Conservation (phyloP, 2,113 vertebrate species). For the Alethe diademata region DNA sequence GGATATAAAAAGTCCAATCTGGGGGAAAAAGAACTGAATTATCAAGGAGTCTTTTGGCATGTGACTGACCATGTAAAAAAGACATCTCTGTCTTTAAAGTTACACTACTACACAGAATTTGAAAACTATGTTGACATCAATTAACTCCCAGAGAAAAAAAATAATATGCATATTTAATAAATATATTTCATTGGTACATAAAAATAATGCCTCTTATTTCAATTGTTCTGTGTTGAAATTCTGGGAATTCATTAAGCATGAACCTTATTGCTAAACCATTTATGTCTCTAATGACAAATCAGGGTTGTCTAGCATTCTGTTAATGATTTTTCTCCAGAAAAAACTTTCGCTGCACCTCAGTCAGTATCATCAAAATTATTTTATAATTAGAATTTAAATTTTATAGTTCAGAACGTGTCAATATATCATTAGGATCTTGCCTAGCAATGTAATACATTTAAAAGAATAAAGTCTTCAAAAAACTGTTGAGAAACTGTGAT, state of each 20-base stretch:
- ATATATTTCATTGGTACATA: background rate
- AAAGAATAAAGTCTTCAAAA: conserved; percentile 62
- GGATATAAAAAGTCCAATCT: background rate
- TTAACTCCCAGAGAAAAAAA: background rate
- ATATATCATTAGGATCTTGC: conserved; percentile 58
- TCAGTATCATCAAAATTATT: conserved; percentile 43
- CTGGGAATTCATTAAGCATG: background rate
- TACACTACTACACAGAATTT: background rate
- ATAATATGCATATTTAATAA: background rate
- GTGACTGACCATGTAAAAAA: background rate
- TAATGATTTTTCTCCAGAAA: conserved; percentile 32
- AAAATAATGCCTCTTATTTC: background rate
- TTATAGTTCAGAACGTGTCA: conserved; percentile 50
- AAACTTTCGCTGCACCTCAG: conserved; percentile 47
- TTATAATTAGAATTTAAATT: conserved; percentile 64
- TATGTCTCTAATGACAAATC: background rate
- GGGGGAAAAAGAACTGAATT: background rate
- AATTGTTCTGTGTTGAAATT: background rate
- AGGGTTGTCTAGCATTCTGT: background rate
- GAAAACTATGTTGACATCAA: background rate
- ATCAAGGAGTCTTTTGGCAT: background rate
- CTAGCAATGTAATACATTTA: conserved; percentile 45
- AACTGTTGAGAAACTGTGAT: conserved; percentile 53
- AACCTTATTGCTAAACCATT: background rate
- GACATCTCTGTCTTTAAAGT: background rate